Evolutionary conservation across 2,113 vertebrate species (phyloP).

Genomic region (Turnix velox): DNA sequence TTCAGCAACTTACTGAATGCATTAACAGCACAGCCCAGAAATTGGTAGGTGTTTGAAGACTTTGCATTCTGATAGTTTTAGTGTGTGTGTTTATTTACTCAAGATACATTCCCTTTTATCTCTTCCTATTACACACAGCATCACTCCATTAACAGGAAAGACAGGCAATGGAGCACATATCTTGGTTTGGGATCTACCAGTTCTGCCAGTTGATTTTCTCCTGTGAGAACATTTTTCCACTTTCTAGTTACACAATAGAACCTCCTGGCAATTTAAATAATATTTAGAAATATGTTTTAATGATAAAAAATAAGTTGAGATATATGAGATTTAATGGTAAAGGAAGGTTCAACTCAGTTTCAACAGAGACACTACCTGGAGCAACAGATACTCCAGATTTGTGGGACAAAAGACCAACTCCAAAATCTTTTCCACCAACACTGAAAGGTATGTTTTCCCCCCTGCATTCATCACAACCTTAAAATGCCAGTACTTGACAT

Average conservation of each 20-base stretch:
- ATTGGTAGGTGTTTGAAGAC: not conserved
- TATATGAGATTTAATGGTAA: not conserved
- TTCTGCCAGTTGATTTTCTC: not conserved
- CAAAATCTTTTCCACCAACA: not conserved
- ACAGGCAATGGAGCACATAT: fast-evolving
- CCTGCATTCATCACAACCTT: not conserved
- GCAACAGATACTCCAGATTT: not conserved
- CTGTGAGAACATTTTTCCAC: not conserved
- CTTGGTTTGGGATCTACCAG: not conserved
- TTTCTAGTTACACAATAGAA: not conserved
- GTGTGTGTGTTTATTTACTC: not conserved
- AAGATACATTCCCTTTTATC: not conserved
- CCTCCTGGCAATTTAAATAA: not conserved
- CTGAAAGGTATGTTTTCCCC: not conserved
- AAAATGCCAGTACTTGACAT: not conserved
- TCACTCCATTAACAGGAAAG: not conserved
- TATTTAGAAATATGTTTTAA: not conserved
- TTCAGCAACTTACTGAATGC: not conserved
- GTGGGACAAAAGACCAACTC: not conserved
- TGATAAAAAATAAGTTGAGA: not conserved
- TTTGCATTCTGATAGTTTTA: not conserved
- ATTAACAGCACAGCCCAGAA: not conserved
- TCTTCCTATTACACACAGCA: not conserved
- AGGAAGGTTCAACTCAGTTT: not conserved
- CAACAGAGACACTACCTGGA: not conserved